phyloP scores from a whole-genome alignment of 2,888 invertebrate genomes.

The Oscheius sp. region DNA sequence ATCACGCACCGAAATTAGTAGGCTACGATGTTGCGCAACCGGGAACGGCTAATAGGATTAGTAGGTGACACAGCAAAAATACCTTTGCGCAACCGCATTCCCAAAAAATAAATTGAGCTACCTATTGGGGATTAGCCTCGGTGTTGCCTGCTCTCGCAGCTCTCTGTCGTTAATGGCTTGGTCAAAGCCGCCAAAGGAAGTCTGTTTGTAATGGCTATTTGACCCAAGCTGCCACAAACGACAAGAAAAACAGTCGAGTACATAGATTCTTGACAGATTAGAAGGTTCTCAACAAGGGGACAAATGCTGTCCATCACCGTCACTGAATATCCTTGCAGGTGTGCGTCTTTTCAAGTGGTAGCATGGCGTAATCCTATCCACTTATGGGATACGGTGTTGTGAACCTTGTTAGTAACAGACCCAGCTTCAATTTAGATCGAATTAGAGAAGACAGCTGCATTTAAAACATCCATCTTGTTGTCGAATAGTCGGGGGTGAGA shows the following conservation, averaged over 20 bases:
- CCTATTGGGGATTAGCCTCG: no score
- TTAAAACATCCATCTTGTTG: constrained; percentile 10
- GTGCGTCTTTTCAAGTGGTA: constrained; percentile 21
- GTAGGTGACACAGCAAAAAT: neutral
- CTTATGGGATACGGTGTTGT: constrained; percentile 24
- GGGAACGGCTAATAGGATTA: constrained; percentile 21
- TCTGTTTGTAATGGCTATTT: constrained; percentile 31
- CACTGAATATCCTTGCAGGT: constrained; percentile 15
- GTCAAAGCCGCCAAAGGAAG: constrained; percentile 19
- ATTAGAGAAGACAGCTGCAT: constrained; percentile 24
- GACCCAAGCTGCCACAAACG: constrained; percentile 24
- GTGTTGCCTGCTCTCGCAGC: neutral
- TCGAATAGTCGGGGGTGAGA: neutral
- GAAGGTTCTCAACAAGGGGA: constrained; percentile 2
- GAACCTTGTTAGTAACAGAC: constrained; percentile 18
- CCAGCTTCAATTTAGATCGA: neutral
- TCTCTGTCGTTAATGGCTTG: constrained; percentile 11
- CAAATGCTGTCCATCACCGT: neutral
- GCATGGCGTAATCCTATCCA: constrained; percentile 23
- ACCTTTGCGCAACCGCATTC: constrained; percentile 10
- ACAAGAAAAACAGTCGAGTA: constrained; percentile 27
- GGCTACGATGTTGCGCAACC: constrained; percentile 20
- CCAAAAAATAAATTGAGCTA: no score
- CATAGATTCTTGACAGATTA: constrained; percentile 25
- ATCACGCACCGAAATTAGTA: constrained; percentile 12